Base-by-base conservation (phyloP, 2,797 vertebrate genomes). In the Poeciliopsis infans region DNA sequence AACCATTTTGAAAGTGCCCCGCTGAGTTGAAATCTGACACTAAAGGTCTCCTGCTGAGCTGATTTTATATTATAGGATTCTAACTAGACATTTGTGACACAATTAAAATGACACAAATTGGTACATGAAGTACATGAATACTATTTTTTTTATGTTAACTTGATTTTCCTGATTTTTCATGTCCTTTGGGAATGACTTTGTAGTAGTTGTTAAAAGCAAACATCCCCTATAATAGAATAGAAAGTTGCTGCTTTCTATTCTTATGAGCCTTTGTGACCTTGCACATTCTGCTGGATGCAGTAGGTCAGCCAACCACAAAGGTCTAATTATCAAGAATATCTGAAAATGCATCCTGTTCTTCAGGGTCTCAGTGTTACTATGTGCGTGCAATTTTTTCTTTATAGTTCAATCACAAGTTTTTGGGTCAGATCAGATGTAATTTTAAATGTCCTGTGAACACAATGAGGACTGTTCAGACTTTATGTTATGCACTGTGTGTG, bases 321-420 rank as follows among this genome's bases (percentile, higher is more conserved):
- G 66, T 84, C 55, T 84, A 86, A 91, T 91, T 87, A 90, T 66
- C 53, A 73, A 75, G 70, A 88, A 90, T 84, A 82, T 77, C 20
- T 78, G n/a, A 73, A 72, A 79, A 84, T 20, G 46, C 77, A 79
- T 70, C 51, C 45, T 61, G 57, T 77, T 88, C 75, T 72, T n/a
- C 43, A 72, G 78, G 80, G 80, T 81, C 55, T 31, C 12, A 5
- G 16, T 61, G 33, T 16, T 81, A 70, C 46, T 25, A 79, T 76
- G 31, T n/a, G 55, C 61, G 15, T 41, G 33, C 25, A 46, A 23
- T 49, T 41, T 66, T 71, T 28, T 45, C 68, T 77, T 84, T 74
- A 28, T 33, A 18, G 23, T 53, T 69, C 73, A 73, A 75, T 39
- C 79, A 36, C 72, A 66, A 53, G 76, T 71, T 81, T 31, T 74